Base-by-base conservation (phyloP, 2,888 invertebrate species). In the Yponomeuta plumbellus region DNA sequence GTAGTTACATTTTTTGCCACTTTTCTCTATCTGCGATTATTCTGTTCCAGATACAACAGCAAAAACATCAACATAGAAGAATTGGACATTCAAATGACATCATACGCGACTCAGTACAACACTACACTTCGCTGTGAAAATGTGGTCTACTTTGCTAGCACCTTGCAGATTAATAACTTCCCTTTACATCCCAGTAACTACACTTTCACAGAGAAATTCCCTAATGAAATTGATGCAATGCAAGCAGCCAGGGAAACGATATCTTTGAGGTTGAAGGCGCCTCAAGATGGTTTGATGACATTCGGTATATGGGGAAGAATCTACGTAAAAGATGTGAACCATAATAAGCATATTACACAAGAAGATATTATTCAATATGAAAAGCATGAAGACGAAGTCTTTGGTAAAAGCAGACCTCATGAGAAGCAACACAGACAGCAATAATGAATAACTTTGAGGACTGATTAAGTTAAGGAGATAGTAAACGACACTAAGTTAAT, bases 301-400 rank as follows among this genome's bases (percentile, higher is more conserved):
- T 93, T 93, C 71, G 92, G 80, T 10, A 75, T 89, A 56, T 90
- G 84, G 84, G 86, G 87, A 11, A 77, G 92, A 66, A 77, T 92
- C 11, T 93, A 81, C 68, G 84, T 80, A 0, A 86, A 88, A 75
- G 92, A 93, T 74, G 86, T 88, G 13, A 79, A 80, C 67, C 78
- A 84, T 61, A 85, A 81, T 66, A 75, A 69, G 5, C 68, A 66
- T 1, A 70, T 73, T 0, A 74, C 81, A 0, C 75, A 76, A 2
- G 78, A 80, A 64, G 88, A 89, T 67, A 34, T 79, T 10, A 68
- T 74, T 1, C 71, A 71, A 11, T 88, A 80, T 66, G 73, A 78
- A 22, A 76, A 77, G 67, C 70, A 85, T 0, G 78, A 88, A 69
- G 79, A 84, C 68, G 22, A 72, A 0, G 84, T 88, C 71, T 57